These are phyloP conservation scores for Gulo gulo DNA, from an alignment of 2,113 vertebrate species.

Conservation along the genomic window DNA sequence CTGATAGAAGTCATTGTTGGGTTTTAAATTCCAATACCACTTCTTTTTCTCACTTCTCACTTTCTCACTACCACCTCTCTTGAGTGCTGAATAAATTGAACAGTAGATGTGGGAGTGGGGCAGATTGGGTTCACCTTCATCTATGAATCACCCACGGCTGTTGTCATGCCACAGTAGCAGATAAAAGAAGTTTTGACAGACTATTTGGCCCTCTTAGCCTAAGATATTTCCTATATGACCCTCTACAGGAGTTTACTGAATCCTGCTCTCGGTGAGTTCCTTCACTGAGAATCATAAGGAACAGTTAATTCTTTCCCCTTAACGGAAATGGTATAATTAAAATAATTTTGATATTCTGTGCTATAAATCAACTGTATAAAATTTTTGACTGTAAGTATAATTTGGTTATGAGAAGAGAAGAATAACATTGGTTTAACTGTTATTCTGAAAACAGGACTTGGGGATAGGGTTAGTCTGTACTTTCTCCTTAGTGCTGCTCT, in stretches of 20 bases:
- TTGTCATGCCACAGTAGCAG: not conserved
- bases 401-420: not conserved
- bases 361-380: not conserved
- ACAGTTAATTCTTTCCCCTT: not conserved
- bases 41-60: not conserved
- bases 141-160: rapidly evolving
- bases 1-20: not conserved
- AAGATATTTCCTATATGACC: not conserved
- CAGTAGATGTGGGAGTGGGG: too few relatives aligned
- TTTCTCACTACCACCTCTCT: not conserved
- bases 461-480: not conserved
- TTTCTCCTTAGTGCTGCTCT: not conserved
- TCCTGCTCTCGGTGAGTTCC: not conserved
- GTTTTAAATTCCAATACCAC: not conserved
- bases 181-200: not conserved
- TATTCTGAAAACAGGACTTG: not conserved
- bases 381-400: not conserved
- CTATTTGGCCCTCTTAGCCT: not conserved
- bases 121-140: not conserved
- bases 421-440: not conserved
- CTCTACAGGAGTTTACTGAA: not conserved
- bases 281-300: not conserved
- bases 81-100: not conserved
- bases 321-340: not conserved
- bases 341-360: not conserved